Evolutionary conservation across 2,888 invertebrate genomes (phyloP).

Genomic region (Arrhopalites spinosus): DNA sequence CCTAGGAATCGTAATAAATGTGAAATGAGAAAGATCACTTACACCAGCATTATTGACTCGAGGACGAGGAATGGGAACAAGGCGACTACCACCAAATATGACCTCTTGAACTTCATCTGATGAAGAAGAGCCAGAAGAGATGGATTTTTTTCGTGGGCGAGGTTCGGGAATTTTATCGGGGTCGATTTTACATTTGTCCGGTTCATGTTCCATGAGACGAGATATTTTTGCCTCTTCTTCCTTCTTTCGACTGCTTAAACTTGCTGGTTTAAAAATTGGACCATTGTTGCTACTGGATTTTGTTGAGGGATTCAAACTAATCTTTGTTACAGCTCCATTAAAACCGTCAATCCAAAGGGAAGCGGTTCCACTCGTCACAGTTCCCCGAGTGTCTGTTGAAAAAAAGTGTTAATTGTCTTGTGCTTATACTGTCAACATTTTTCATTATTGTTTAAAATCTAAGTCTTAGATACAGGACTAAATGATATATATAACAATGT

Average conservation of each 20-base stretch:
- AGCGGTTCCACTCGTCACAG: constrained; percentile 77
- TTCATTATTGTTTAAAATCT: too few relatives aligned
- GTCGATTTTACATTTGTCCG: constrained; percentile 56
- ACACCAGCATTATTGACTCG: constrained; percentile 50
- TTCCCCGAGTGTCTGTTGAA: constrained; percentile 65
- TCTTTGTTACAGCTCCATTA: constrained; percentile 76
- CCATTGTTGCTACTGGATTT: constrained; percentile 31
- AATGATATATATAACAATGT: too few relatives aligned
- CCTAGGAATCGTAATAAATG: too few relatives aligned
- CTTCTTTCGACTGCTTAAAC: constrained; percentile 46
- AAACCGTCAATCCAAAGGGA: constrained; percentile 80
- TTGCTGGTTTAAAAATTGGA: constrained; percentile 36
- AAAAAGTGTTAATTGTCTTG: too few relatives aligned
- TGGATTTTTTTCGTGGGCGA: constrained; percentile 64
- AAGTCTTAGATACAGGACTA: too few relatives aligned
- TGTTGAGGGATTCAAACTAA: constrained; percentile 77
- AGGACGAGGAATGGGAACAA: constrained; percentile 53
- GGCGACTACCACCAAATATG: constrained; percentile 42
- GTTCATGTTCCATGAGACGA: constrained; percentile 53
- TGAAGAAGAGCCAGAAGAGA: constrained; percentile 62
- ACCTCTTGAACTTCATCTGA: constrained; percentile 48
- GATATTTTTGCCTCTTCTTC: constrained; percentile 55
- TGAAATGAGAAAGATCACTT: neutral
- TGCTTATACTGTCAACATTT: too few relatives aligned
- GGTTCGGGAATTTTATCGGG: constrained; percentile 75